These are phyloP conservation scores for Sphecodes monilicornis DNA, from an alignment of 2,888 invertebrate genomes.

Conservation along the genomic window DNA sequence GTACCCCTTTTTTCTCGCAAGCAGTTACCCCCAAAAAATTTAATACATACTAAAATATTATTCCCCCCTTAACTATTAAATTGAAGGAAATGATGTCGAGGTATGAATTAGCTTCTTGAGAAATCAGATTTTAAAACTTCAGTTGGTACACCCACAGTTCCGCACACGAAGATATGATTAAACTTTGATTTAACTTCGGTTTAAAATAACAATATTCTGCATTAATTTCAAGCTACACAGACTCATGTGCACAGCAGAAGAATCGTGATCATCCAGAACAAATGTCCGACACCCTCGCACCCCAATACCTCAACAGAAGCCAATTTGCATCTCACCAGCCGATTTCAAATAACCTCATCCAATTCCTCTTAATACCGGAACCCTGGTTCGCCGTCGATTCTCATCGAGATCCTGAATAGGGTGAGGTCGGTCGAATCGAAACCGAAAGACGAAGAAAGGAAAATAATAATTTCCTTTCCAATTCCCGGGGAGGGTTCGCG, in stretches of 20 bases:
- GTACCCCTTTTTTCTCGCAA: too few species aligned
- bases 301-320: background rate
- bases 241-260: background rate
- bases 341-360: conserved; percentile 47
- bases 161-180: too few species aligned
- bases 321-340: conserved; percentile 33
- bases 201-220: background rate
- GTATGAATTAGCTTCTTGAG: too few species aligned
- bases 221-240: background rate
- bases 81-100: too few species aligned
- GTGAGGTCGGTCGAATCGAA: conserved; percentile 29
- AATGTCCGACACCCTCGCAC: background rate
- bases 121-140: too few species aligned
- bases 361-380: conserved; percentile 14
- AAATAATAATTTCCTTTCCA: conserved; percentile 48
- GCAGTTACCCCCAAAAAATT: too few species aligned
- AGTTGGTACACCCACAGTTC: too few species aligned
- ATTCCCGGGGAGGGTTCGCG: conserved; percentile 30
- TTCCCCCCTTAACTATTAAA: too few species aligned
- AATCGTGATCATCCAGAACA: background rate
- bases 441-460: conserved; percentile 40
- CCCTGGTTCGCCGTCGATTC: conserved; percentile 18
- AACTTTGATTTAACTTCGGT: too few species aligned
- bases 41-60: too few species aligned
- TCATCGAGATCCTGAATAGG: background rate